Percentiles rank a stretch among this genome's conserved stretches.
phyloP scores from a whole-genome alignment of 2,113 vertebrate genomes.

The Theristicus caerulescens region DNA sequence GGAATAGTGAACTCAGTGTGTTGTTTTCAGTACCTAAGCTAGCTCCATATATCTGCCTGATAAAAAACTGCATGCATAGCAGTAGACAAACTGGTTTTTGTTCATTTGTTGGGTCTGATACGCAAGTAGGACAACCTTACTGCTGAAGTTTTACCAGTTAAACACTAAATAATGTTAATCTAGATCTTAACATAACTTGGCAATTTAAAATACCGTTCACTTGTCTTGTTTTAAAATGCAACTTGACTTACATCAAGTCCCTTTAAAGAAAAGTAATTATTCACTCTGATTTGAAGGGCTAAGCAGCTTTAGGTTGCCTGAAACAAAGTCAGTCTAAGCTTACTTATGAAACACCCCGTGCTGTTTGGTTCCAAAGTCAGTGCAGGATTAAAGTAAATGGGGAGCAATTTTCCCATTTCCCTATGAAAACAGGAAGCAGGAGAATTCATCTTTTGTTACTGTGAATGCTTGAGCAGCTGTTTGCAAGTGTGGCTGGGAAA shows the following conservation, averaged over 20 bases:
- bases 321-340: not conserved
- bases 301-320: not conserved
- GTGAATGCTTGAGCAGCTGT: not conserved
- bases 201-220: not conserved
- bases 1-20: not conserved
- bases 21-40: not conserved
- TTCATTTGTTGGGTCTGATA: not conserved
- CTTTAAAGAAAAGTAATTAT: not conserved
- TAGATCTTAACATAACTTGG: not conserved
- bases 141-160: not conserved
- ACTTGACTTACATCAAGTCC: not conserved
- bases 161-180: not conserved
- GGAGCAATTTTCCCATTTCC: not conserved
- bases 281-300: not conserved
- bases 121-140: not conserved
- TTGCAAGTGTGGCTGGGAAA: not conserved
- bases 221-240: not conserved
- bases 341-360: not conserved
- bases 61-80: accelerated
- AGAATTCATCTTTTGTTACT: not conserved
- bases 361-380: not conserved
- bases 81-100: not conserved
- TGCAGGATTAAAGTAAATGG: not conserved
- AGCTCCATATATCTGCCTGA: not conserved
- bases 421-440: not conserved